These are phyloP conservation scores for Apocheima hispidaria DNA, from an alignment of 2,888 invertebrate genomes.

Conservation along the genomic window DNA sequence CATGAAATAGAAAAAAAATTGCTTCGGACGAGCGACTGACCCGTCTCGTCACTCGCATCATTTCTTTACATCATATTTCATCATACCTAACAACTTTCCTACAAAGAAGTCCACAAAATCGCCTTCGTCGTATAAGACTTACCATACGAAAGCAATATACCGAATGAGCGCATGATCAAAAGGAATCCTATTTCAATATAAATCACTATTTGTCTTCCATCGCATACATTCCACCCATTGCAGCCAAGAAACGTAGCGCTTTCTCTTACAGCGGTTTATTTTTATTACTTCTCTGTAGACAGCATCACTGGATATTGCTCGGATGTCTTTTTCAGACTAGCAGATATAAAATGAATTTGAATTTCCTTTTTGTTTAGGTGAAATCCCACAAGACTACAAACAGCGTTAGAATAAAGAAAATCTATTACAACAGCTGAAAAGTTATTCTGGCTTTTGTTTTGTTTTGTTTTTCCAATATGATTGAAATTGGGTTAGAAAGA, in stretches of 20 bases:
- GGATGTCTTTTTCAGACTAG: constrained; percentile 29
- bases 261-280: constrained; percentile 39
- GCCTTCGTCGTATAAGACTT: constrained; percentile 43
- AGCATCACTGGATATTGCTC: constrained; percentile 29
- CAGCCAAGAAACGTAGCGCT: constrained; percentile 13
- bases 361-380: constrained; percentile 30
- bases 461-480: neutral
- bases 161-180: constrained; percentile 60
- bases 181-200: constrained; percentile 62
- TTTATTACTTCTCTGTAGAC: constrained; percentile 34
- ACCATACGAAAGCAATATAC: constrained; percentile 64
- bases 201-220: constrained; percentile 62
- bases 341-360: constrained; percentile 35
- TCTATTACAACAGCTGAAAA: constrained; percentile 17
- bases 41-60: no score
- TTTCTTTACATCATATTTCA: neutral
- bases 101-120: neutral
- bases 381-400: constrained; percentile 14
- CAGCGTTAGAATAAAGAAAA: constrained; percentile 25
- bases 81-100: neutral
- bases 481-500: neutral
- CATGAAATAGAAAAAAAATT: no score
- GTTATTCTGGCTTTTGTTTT: constrained; percentile 2
- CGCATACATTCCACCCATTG: constrained; percentile 56
- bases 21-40: no score